Evolutionary conservation across 2,113 vertebrate species (phyloP).

Genomic region (Lophotis ruficrista): DNA sequence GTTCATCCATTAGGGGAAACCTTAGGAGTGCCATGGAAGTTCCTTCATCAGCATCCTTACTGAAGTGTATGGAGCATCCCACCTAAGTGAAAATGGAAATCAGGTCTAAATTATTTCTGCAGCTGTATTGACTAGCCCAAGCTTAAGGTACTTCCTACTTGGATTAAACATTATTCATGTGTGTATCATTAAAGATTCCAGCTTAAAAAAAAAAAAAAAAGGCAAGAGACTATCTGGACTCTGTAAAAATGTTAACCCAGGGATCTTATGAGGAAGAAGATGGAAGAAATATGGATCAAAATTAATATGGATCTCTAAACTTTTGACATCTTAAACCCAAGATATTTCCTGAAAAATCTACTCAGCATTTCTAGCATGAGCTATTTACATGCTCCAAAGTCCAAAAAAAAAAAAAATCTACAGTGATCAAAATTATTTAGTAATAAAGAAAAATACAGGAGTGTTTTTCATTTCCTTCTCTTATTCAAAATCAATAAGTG

Average conservation of each 20-base stretch:
- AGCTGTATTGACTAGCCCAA: background rate
- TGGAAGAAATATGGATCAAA: background rate
- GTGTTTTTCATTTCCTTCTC: background rate
- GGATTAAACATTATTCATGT: background rate
- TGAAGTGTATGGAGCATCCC: background rate
- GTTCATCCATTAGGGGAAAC: background rate
- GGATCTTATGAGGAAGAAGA: background rate
- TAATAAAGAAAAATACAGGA: background rate
- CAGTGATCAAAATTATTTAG: background rate
- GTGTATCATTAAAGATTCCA: background rate
- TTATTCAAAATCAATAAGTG: constrained; percentile 11
- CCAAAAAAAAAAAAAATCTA: background rate
- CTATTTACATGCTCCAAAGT: background rate
- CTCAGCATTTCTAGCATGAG: background rate
- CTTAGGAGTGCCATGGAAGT: background rate
- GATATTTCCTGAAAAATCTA: background rate
- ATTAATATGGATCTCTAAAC: background rate
- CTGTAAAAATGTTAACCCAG: background rate
- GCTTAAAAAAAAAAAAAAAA: background rate
- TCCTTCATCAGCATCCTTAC: background rate
- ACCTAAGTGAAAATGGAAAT: background rate
- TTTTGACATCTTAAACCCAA: background rate
- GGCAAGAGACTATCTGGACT: background rate
- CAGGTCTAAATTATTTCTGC: background rate
- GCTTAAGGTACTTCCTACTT: background rate